Evolutionary conservation across 2,113 vertebrate genomes (phyloP).

Genomic region (Pygoscelis antarcticus): DNA sequence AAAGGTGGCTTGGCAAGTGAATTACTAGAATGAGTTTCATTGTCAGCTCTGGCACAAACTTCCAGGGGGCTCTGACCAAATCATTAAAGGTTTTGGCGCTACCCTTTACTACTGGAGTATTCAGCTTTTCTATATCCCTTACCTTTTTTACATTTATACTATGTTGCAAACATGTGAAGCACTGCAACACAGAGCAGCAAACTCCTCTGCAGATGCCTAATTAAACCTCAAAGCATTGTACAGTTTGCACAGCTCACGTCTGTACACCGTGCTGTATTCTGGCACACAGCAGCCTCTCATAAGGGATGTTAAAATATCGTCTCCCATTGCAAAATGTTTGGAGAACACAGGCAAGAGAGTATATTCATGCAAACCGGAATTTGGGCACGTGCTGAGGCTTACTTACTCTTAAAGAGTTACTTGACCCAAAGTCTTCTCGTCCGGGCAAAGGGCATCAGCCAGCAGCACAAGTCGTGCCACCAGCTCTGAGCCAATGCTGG

Average conservation of each 20-base stretch:
- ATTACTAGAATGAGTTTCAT: neutral
- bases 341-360: neutral
- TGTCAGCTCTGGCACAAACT: neutral
- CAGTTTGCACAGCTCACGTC: rapidly evolving
- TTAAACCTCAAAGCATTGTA: neutral
- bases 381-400: neutral
- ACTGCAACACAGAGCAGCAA: neutral
- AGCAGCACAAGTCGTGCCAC: neutral
- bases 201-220: neutral
- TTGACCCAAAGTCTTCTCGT: neutral
- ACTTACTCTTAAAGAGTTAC: neutral
- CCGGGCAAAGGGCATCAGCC: neutral
- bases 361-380: neutral
- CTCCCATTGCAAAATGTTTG: neutral
- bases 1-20: neutral
- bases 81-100: neutral
- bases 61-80: neutral
- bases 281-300: neutral
- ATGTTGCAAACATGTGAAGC: neutral
- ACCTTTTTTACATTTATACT: neutral
- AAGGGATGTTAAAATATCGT: neutral
- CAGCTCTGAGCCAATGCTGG: neutral
- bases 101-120: neutral
- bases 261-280: neutral
- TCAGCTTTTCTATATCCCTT: neutral